Percentiles rank a stretch among this genome's conserved stretches.
Conservation (phyloP, 2,113 vertebrate species). For the Gulo gulo region DNA sequence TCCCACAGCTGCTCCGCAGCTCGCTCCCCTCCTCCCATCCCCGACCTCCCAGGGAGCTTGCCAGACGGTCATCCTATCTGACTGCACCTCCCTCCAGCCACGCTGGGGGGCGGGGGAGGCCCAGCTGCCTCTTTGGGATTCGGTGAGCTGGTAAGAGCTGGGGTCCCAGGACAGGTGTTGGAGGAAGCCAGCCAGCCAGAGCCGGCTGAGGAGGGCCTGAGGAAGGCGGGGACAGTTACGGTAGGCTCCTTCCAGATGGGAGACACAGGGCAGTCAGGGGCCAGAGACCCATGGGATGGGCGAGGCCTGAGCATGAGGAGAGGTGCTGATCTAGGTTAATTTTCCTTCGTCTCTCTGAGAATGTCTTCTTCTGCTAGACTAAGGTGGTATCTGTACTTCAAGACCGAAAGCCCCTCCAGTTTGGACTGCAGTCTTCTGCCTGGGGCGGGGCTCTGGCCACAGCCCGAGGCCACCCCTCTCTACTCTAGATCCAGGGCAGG, state of each 20-base stretch:
- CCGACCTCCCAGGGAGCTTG: neutral
- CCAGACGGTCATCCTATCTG: accelerated
- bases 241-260: neutral
- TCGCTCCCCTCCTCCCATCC: neutral
- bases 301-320: neutral
- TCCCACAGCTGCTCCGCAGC: too few relatives aligned
- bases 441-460: neutral
- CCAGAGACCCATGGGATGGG: neutral
- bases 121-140: neutral
- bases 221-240: neutral
- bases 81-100: neutral
- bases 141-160: neutral
- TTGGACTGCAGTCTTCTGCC: neutral
- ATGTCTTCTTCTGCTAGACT: neutral
- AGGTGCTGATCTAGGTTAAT: neutral
- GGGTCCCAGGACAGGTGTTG: neutral
- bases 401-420: neutral
- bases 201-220: neutral
- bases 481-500: neutral
- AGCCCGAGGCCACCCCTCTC: neutral
- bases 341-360: neutral
- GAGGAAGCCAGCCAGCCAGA: neutral
- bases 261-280: neutral
- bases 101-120: neutral
- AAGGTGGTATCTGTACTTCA: neutral